phyloP scores from a whole-genome alignment of 92 coral and sea anemone species.

The Zoanthus gigantus region DNA sequence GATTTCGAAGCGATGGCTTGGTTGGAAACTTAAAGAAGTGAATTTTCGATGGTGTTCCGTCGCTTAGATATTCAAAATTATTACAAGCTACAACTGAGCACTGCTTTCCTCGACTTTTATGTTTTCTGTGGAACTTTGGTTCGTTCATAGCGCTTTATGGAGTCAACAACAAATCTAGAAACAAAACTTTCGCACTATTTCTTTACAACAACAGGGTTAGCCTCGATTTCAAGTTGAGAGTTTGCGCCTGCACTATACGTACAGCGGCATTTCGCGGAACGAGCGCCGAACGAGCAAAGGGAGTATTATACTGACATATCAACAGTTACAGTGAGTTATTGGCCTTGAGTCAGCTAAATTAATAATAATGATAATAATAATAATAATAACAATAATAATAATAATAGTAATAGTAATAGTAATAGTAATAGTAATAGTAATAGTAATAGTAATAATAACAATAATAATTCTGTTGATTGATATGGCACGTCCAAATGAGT shows the following conservation, averaged over 20 bases:
- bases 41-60: constrained; percentile 4
- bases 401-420: too few relatives aligned
- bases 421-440: too few relatives aligned
- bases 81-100: neutral
- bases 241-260: neutral
- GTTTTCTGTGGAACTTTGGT: neutral
- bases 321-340: too few relatives aligned
- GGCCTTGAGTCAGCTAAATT: too few relatives aligned
- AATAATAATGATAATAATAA: too few relatives aligned
- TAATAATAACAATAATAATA: too few relatives aligned
- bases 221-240: neutral
- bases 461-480: too few relatives aligned
- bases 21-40: neutral
- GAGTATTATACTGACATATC: constrained; percentile 12
- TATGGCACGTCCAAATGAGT: too few relatives aligned
- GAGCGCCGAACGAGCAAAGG: neutral
- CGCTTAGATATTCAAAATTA: constrained; percentile 5
- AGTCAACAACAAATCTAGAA: constrained; percentile 2
- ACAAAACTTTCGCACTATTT: neutral
- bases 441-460: too few relatives aligned
- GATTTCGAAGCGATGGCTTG: too few relatives aligned
- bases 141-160: neutral
- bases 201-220: neutral
- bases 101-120: neutral
- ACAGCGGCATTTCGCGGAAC: constrained; percentile 7